Conservation (phyloP, 2,888 invertebrate genomes). For the Anarsia innoxiella region DNA sequence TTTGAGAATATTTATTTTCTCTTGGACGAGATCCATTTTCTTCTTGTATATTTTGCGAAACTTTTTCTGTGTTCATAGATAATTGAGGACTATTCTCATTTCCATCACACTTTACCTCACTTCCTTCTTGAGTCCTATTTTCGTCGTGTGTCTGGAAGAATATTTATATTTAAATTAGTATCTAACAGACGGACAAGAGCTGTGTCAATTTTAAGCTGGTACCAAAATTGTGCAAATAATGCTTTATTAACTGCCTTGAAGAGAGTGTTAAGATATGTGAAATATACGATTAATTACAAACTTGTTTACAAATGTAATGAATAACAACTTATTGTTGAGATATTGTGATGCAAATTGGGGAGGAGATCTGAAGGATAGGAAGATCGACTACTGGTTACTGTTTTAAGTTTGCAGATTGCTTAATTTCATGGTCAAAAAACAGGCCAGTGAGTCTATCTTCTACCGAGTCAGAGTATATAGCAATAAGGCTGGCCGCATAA, state of each 20-base stretch:
- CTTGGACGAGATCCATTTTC: no score
- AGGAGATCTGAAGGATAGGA: constrained; percentile 18
- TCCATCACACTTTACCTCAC: no score
- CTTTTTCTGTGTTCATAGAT: no score
- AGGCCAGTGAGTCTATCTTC: constrained; percentile 24
- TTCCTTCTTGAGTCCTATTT: no score
- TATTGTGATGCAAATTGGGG: constrained; percentile 24
- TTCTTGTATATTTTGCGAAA: no score
- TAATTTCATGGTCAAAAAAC: constrained; percentile 22
- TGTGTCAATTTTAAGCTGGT: constrained; percentile 13
- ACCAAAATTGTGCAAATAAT: constrained; percentile 10
- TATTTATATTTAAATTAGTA: no score
- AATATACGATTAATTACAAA: constrained; percentile 11
- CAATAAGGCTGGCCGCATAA: constrained; percentile 20
- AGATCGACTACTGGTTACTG: constrained; percentile 22
- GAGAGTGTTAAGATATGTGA: constrained; percentile 17
- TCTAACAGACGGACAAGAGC: no score
- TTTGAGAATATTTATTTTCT: no score
- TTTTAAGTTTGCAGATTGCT: constrained; percentile 19
- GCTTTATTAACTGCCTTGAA: constrained; percentile 15
- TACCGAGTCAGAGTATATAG: constrained; percentile 23
- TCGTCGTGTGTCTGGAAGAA: no score
- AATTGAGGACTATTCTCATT: no score
- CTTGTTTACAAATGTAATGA: constrained; percentile 21
- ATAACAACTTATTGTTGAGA: constrained; percentile 12